phyloP scores from a whole-genome alignment of 2,797 vertebrate species.

The Otolemur crassicaudatus region DNA sequence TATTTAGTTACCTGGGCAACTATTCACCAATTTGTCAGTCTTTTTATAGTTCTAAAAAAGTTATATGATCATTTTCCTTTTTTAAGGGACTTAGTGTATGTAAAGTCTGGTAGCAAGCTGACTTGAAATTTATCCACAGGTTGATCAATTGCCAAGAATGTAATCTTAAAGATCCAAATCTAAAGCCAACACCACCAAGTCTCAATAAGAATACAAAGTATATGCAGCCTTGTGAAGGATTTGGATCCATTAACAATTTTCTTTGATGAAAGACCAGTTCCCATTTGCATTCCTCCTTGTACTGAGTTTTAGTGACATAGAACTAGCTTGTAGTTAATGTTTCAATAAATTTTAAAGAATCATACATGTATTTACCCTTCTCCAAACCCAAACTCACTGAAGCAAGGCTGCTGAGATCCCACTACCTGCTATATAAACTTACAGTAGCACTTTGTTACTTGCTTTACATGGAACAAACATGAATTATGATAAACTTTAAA shows the following conservation, averaged over 20 bases:
- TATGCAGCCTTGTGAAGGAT: neutral
- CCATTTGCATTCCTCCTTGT: neutral
- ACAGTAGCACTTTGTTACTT: slow-evolving; percentile 15
- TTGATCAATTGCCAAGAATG: neutral
- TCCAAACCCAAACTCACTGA: slow-evolving; percentile 9
- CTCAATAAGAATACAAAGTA: neutral
- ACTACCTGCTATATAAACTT: neutral
- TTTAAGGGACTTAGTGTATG: neutral
- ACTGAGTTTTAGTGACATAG: slow-evolving; percentile 49
- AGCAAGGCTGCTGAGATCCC: neutral
- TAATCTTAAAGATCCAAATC: slow-evolving; percentile 13
- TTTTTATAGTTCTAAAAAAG: slow-evolving; percentile 32
- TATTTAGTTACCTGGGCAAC: slow-evolving; percentile 28
- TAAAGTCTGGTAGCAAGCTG: neutral
- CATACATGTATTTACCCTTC: neutral
- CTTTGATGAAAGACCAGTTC: neutral
- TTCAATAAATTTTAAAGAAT: slow-evolving; percentile 29
- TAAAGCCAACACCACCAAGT: neutral
- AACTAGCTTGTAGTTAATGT: slow-evolving; percentile 16
- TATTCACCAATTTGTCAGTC: slow-evolving; percentile 1
- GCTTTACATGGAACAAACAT: neutral
- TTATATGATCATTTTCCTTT: neutral
- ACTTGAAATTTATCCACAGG: slow-evolving; percentile 11
- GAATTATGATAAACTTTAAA: slow-evolving; percentile 29
- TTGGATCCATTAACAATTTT: neutral